phyloP scores from a whole-genome alignment of 2,113 vertebrate species.

The Hemibagrus wyckioides region DNA sequence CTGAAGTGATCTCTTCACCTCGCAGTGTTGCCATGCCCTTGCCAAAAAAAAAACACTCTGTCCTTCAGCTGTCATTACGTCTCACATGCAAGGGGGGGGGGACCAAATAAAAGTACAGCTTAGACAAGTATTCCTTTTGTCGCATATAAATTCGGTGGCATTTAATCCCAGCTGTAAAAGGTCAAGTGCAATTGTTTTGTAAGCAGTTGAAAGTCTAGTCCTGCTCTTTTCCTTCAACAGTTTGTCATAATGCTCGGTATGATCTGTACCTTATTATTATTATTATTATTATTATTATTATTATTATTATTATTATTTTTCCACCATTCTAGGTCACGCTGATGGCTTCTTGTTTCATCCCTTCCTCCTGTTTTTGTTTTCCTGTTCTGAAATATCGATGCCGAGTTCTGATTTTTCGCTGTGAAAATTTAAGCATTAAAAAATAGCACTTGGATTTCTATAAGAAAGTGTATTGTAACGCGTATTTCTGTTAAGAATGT shows the following conservation, averaged over 20 bases:
- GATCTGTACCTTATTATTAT: not conserved
- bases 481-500: not conserved
- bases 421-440: not conserved
- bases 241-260: not conserved
- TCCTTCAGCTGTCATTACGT: slow-evolving; percentile 41
- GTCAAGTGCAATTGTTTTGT: not conserved
- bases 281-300: too few species aligned
- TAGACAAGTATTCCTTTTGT: not conserved
- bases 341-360: not conserved
- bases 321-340: too few species aligned
- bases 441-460: not conserved
- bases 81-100: not conserved
- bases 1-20: slow-evolving; percentile 38
- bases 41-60: not conserved
- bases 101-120: not conserved
- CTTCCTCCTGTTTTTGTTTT: not conserved
- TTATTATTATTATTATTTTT: not conserved
- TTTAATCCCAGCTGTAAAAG: slow-evolving; percentile 8
- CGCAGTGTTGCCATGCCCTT: slow-evolving; percentile 6
- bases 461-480: not conserved
- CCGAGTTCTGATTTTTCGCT: not conserved
- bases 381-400: not conserved
- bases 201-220: not conserved
- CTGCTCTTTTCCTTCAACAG: not conserved
- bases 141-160: slow-evolving; percentile 16